phyloP scores from a whole-genome alignment of 2,113 vertebrate species.

The Peromyscus leucopus region DNA sequence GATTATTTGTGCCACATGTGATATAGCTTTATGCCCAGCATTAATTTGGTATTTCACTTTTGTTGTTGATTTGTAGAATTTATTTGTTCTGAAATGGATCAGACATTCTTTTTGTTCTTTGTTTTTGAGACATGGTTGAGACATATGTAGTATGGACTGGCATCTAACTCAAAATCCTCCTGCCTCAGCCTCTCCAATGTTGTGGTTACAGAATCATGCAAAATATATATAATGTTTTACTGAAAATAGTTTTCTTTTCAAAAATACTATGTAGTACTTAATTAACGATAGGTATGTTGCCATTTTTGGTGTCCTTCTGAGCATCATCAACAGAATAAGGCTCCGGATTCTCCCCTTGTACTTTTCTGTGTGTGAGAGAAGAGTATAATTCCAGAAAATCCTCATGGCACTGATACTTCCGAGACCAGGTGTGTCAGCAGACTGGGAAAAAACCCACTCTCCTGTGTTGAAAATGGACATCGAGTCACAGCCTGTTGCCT shows the following conservation, averaged over 20 bases:
- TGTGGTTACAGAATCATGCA: neutral
- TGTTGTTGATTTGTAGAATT: neutral
- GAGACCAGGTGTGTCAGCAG: neutral
- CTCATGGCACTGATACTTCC: too few species aligned
- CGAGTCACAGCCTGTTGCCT: neutral
- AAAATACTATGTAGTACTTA: neutral
- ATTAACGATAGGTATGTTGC: neutral
- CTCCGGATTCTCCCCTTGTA: neutral
- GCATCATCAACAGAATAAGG: neutral
- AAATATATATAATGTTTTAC: neutral
- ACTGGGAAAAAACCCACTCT: neutral
- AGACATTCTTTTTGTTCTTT: neutral
- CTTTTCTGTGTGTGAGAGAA: neutral
- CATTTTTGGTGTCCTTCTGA: neutral
- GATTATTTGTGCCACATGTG: neutral
- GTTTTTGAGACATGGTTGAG: neutral
- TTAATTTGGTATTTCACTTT: neutral
- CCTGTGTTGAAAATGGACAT: neutral
- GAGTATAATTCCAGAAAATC: neutral
- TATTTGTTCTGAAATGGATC: neutral
- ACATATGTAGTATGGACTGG: neutral
- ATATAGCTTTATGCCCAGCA: neutral
- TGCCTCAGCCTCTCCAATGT: neutral
- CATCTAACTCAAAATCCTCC: neutral
- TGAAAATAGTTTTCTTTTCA: neutral